Conservation (phyloP, 2,888 invertebrate genomes). For the Amiota mariae region DNA sequence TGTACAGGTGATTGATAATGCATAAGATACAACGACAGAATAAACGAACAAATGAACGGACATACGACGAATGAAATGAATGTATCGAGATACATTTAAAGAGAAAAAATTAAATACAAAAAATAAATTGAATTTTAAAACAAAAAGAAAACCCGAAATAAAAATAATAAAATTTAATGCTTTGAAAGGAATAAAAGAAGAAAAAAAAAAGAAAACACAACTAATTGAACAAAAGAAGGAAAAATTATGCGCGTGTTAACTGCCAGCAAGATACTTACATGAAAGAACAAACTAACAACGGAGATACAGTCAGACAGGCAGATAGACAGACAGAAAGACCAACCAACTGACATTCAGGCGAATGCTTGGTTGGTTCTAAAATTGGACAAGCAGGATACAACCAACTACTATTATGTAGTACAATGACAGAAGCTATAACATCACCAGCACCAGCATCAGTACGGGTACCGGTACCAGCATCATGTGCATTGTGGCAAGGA, state of each 20-base stretch:
- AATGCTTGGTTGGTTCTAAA: background rate
- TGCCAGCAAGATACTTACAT: constrained; percentile 8
- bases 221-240: background rate
- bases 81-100: too few species aligned
- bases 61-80: background rate
- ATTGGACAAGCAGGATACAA: constrained; percentile 1
- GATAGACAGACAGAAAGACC: constrained; percentile 4
- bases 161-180: constrained; percentile 20
- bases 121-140: constrained; percentile 15
- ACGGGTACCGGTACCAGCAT: background rate
- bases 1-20: constrained; percentile 34
- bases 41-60: background rate
- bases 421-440: background rate
- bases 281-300: constrained; percentile 10
- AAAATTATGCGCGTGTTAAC: constrained; percentile 22
- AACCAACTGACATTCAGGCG: constrained; percentile 20
- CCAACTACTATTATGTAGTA: background rate
- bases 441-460: background rate
- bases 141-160: constrained; percentile 14
- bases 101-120: background rate
- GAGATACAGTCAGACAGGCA: constrained; percentile 14
- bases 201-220: background rate
- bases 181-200: background rate
- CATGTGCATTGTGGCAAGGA: background rate
- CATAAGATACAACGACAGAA: constrained; percentile 11